Base-by-base conservation (phyloP, 2,797 vertebrate species). In the Enteromius anoplus region DNA sequence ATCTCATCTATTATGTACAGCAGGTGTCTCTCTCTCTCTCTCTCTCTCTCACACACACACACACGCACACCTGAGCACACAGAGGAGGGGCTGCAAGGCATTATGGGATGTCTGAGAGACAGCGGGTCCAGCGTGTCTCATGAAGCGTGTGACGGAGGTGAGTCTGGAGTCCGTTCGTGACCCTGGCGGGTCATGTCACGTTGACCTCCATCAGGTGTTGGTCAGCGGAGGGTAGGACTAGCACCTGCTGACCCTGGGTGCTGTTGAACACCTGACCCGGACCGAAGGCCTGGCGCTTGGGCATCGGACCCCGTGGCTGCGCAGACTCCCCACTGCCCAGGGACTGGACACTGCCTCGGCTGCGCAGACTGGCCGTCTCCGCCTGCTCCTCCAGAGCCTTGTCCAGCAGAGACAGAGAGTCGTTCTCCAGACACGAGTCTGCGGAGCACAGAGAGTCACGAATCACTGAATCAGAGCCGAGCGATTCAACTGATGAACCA, bases 351-450 rank as follows among this genome's bases (percentile, higher is more conserved):
- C 97, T 96, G 47, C 96, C 95, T 21, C 97, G 95, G 90, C 97
- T 97, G 88, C 93, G 95, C 86, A 96, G 87, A 88, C 96, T 97
- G 75, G 96, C 93, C 49, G 94, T 96, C 94, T 97, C 97, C 17
- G 86, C 93, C 89, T 96, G 96, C 47, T 97, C 97, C 0, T 98
- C 97, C 88, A 95, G 86, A 1, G 91, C 85, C 91, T 96, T 96
- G 91, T 99, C 98, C 92, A 99, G 93, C 91, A 99, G 92, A 0
- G 97, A 97, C 3, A 99, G 91, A 73, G 93, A 96, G 92, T 99
- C 97, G 0, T 97, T 99, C 91, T 99, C 97, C 85, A 99, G 95
- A 89, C 96, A 98, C 92, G 97, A 97, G 85, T 99, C 97, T 98
- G 94, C 86, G 69, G 45, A 68, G 0, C 19, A 49, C 5, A 69